These are phyloP conservation scores for Trissolcus brochymenae DNA, from an alignment of 2,888 invertebrate genomes.

Conservation along the genomic window DNA sequence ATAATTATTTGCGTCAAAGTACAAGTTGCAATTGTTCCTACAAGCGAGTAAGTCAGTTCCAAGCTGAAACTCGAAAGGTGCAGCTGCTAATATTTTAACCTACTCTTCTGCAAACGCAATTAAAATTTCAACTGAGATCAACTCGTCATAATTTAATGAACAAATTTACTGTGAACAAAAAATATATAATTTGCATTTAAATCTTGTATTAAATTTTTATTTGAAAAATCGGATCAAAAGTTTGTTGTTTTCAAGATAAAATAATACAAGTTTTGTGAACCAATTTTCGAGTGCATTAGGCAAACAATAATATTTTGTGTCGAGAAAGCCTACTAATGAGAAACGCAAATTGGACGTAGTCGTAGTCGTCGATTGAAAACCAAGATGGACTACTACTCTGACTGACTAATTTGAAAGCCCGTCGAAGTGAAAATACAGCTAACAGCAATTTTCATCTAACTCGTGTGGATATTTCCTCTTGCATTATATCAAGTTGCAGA, in stretches of 20 bases:
- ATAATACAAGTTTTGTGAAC: too few relatives aligned
- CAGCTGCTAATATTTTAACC: conserved; percentile 3
- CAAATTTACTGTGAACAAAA: too few relatives aligned
- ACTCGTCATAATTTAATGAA: neutral
- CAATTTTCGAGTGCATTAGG: too few relatives aligned
- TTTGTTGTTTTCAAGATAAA: too few relatives aligned
- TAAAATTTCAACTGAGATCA: neutral
- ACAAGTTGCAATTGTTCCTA: conserved; percentile 35
- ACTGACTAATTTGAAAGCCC: conserved; percentile 30
- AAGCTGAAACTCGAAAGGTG: conserved; percentile 2
- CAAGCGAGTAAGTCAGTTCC: conserved; percentile 20
- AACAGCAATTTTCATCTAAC: conserved; percentile 31
- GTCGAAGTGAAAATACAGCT: conserved; percentile 32
- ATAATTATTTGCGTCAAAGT: conserved; percentile 39
- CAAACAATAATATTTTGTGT: conserved; percentile 1
- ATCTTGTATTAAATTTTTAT: too few relatives aligned
- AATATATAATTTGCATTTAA: too few relatives aligned
- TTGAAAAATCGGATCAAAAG: too few relatives aligned
- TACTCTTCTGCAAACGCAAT: too few relatives aligned
- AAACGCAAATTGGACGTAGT: conserved; percentile 14
- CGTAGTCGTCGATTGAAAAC: conserved; percentile 12
- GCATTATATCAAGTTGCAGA: conserved; percentile 34
- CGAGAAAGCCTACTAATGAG: neutral
- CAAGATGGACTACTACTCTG: conserved; percentile 18
- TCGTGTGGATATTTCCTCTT: conserved; percentile 17